These are phyloP conservation scores for Himalopsyche tibetana DNA, from an alignment of 2,888 invertebrate genomes.

Conservation along the genomic window DNA sequence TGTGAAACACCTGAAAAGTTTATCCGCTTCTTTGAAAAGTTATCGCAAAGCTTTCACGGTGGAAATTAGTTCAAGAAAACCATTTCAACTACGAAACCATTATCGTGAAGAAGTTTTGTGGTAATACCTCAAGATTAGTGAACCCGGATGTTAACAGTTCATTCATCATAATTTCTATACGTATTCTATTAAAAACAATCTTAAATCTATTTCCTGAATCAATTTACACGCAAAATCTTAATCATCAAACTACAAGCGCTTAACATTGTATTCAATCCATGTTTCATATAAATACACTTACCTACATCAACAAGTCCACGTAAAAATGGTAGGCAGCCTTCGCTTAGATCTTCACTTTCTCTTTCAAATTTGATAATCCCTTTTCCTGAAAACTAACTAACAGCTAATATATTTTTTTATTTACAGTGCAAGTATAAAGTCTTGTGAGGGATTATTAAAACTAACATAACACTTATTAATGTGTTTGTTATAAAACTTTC, in stretches of 20 bases:
- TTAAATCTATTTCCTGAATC: background rate
- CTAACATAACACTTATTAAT: too few species aligned
- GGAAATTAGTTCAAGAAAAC: slow-evolving; percentile 3
- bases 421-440: too few species aligned
- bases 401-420: too few species aligned
- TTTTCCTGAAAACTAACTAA: too few species aligned
- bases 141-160: slow-evolving; percentile 3
- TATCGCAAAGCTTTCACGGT: background rate
- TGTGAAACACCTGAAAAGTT: background rate
- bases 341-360: too few species aligned
- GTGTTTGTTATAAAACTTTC: too few species aligned
- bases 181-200: background rate
- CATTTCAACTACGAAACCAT: background rate
- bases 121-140: background rate
- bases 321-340: too few species aligned
- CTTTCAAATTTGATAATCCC: too few species aligned
- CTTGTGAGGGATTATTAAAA: too few species aligned
- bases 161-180: slow-evolving; percentile 1
- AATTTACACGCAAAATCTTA: background rate
- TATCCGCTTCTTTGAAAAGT: background rate
- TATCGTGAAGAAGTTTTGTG: background rate
- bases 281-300: too few species aligned
- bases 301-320: too few species aligned
- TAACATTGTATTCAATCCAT: too few species aligned
- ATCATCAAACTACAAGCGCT: background rate